Evolutionary conservation across 2,888 invertebrate species (phyloP).

Genomic region (Charanyca ferruginea): DNA sequence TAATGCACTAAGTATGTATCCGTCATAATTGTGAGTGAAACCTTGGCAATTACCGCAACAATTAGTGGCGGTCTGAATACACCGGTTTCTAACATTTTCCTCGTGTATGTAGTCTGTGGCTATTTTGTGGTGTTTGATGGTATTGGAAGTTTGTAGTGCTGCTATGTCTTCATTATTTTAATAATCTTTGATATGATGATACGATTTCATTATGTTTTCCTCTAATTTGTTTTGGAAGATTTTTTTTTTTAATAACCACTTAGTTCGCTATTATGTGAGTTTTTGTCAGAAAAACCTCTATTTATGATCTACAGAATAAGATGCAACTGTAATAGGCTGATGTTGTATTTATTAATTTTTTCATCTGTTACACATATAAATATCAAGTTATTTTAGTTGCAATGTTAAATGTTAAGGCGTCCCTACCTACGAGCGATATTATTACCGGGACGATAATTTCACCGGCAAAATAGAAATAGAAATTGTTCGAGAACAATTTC

Average conservation of each 20-base stretch:
- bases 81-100: constrained; percentile 65
- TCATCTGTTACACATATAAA: too few species aligned
- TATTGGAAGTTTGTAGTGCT: constrained; percentile 26
- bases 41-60: constrained; percentile 85
- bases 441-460: too few species aligned
- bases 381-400: too few species aligned
- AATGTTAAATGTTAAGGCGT: too few species aligned
- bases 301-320: neutral
- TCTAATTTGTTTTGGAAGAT: neutral
- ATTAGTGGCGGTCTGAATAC: constrained; percentile 89
- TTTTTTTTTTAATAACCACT: neutral
- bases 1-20: constrained; percentile 87
- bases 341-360: too few species aligned
- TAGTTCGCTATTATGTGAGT: neutral
- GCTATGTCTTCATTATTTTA: constrained; percentile 13
- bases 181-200: constrained; percentile 1
- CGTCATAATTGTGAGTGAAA: constrained; percentile 90
- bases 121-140: constrained; percentile 29
- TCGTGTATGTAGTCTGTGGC: constrained; percentile 32
- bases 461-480: too few species aligned
- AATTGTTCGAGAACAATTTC: too few species aligned
- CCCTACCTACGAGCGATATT: too few species aligned
- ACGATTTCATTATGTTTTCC: neutral
- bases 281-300: too few species aligned
- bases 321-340: too few species aligned